Percentiles rank a stretch among this genome's conserved stretches.
Conservation (phyloP, 1,140 invertebrate species). For the Ericerus pela region DNA sequence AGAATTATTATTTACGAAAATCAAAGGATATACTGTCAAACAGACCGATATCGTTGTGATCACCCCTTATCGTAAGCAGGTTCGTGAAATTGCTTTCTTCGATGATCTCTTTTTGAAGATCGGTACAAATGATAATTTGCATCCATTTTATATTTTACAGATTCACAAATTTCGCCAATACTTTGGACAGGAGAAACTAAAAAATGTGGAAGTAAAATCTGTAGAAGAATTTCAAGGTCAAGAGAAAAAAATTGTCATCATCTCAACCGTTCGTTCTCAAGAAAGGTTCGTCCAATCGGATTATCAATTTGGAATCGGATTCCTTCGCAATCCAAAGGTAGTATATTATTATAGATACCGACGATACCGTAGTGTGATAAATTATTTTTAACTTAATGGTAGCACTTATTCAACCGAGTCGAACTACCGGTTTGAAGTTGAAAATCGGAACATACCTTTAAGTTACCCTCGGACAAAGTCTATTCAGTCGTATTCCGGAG, state of each 20-base stretch:
- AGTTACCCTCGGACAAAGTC: no score
- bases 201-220: slow-evolving; percentile 52
- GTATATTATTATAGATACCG: no score
- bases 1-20: background rate
- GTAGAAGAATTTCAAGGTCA: slow-evolving; percentile 95
- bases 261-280: slow-evolving; percentile 59
- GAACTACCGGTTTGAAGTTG: background rate
- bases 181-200: background rate
- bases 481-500: no score
- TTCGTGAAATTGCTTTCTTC: slow-evolving; percentile 26
- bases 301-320: slow-evolving; percentile 49
- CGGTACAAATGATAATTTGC: background rate
- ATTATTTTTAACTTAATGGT: no score
- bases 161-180: background rate
- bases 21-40: background rate
- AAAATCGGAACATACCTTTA: background rate
- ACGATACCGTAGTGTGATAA: no score
- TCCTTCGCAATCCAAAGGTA: slow-evolving; percentile 30
- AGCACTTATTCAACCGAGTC: no score
- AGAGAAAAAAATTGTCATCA: slow-evolving; percentile 68
- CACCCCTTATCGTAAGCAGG: slow-evolving; percentile 84
- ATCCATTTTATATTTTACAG: background rate
- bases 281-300: slow-evolving; percentile 31
- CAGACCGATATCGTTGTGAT: slow-evolving; percentile 73
- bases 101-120: background rate